These are phyloP conservation scores for Cephalopterus ornatus DNA, from an alignment of 2,113 vertebrate genomes.

Conservation along the genomic window DNA sequence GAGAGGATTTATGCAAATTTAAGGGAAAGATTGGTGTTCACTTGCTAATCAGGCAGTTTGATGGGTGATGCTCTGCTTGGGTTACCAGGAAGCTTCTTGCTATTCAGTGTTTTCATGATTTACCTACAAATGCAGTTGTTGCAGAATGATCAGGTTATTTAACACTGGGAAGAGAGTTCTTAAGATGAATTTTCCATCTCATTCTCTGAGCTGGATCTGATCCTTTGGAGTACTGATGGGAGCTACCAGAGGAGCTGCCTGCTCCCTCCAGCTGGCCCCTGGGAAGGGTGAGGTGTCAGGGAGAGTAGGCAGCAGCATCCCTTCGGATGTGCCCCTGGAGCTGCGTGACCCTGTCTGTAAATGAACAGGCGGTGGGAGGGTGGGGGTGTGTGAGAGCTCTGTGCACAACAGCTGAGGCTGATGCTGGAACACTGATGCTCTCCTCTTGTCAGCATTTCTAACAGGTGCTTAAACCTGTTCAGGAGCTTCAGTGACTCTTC, in stretches of 20 bases:
- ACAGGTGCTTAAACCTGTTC: not conserved
- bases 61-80: not conserved
- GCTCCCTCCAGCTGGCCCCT: not conserved
- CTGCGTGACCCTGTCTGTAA: not conserved
- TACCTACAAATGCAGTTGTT: not conserved
- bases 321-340: not conserved
- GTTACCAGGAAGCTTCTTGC: not conserved
- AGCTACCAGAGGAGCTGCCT: not conserved
- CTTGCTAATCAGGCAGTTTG: not conserved
- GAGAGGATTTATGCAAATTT: not conserved
- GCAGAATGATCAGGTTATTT: not conserved
- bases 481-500: not conserved
- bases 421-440: not conserved
- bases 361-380: not conserved
- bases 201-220: not conserved
- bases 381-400: not conserved
- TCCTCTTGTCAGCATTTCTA: not conserved
- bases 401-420: not conserved
- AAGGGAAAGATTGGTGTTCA: not conserved
- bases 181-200: not conserved
- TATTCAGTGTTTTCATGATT: not conserved
- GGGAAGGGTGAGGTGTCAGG: not conserved
- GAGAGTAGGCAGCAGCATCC: not conserved
- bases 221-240: accelerated
- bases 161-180: not conserved